Conservation (phyloP, 2,888 invertebrate species). For the Drosophila pegasa region DNA sequence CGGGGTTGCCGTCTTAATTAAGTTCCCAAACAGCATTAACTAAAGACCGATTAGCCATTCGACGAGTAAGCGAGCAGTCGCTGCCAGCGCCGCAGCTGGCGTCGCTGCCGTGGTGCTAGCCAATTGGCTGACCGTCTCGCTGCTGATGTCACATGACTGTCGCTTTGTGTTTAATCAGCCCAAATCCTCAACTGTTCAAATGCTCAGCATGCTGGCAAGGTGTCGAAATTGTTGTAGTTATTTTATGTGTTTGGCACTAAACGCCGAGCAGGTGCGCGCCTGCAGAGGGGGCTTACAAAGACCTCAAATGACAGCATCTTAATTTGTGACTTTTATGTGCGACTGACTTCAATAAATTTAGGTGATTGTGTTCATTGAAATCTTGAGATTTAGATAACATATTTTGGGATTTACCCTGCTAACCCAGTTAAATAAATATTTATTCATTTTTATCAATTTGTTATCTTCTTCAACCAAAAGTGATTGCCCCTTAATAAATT, state of each 20-base stretch:
- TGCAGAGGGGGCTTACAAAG: constrained; percentile 2
- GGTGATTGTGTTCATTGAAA: not conserved
- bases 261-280: constrained; percentile 28
- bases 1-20: constrained; percentile 47
- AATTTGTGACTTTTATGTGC: not conserved
- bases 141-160: constrained; percentile 67
- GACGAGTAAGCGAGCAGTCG: constrained; percentile 24
- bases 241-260: constrained; percentile 12
- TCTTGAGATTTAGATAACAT: not conserved
- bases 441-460: not conserved
- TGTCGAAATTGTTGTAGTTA: constrained; percentile 56
- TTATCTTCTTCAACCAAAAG: not conserved
- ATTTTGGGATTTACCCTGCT: not conserved
- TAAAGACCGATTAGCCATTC: constrained; percentile 56
- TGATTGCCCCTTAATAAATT: not conserved
- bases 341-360: not conserved
- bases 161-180: constrained; percentile 68
- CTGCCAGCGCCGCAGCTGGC: not conserved
- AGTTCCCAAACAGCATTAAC: constrained; percentile 49
- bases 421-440: not conserved
- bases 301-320: not conserved
- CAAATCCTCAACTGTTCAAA: constrained; percentile 38
- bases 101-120: constrained; percentile 8
- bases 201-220: constrained; percentile 53
- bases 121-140: constrained; percentile 40